Evolutionary conservation across 2,888 invertebrate genomes (phyloP).

Genomic region (Anoncus sp.): DNA sequence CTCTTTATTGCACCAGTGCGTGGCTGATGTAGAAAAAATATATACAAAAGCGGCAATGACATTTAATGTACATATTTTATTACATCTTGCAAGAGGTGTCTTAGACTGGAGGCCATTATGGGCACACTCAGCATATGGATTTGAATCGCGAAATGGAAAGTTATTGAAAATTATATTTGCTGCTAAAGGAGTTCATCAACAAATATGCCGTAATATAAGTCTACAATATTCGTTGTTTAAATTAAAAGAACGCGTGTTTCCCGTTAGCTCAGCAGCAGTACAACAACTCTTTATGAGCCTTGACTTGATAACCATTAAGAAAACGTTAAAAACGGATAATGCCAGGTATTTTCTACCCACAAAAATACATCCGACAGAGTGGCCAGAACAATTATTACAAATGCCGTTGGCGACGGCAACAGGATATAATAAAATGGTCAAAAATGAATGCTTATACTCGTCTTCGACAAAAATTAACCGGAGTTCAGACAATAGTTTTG

Average conservation of each 20-base stretch:
- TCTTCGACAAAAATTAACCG: slow-evolving; percentile 12
- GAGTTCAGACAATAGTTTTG: slow-evolving; percentile 26
- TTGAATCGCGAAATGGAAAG: slow-evolving; percentile 19
- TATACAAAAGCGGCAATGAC: slow-evolving; percentile 30
- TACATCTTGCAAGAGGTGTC: slow-evolving; percentile 29
- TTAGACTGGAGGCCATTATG: slow-evolving; percentile 36
- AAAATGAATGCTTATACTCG: slow-evolving; percentile 10
- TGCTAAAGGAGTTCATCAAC: slow-evolving; percentile 33
- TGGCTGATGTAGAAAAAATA: not conserved
- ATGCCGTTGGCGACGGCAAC: too few relatives aligned
- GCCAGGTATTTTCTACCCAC: slow-evolving; percentile 19
- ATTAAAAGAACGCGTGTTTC: slow-evolving; percentile 29
- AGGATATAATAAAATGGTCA: slow-evolving; percentile 23
- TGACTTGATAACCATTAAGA: not conserved
- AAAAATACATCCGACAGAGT: too few relatives aligned
- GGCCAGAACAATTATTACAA: not conserved
- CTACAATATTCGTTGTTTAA: slow-evolving; percentile 16
- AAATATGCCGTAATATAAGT: slow-evolving; percentile 15
- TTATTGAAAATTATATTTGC: not conserved
- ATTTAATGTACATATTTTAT: slow-evolving; percentile 29
- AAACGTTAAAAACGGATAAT: slow-evolving; percentile 14
- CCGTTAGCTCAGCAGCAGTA: slow-evolving; percentile 20
- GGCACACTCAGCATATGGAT: slow-evolving; percentile 29
- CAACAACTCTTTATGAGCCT: slow-evolving; percentile 4
- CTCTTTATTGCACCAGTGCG: too few relatives aligned